These are phyloP conservation scores for Gadopsis bispinosus DNA, from an alignment of 2,797 vertebrate genomes.

Conservation along the genomic window DNA sequence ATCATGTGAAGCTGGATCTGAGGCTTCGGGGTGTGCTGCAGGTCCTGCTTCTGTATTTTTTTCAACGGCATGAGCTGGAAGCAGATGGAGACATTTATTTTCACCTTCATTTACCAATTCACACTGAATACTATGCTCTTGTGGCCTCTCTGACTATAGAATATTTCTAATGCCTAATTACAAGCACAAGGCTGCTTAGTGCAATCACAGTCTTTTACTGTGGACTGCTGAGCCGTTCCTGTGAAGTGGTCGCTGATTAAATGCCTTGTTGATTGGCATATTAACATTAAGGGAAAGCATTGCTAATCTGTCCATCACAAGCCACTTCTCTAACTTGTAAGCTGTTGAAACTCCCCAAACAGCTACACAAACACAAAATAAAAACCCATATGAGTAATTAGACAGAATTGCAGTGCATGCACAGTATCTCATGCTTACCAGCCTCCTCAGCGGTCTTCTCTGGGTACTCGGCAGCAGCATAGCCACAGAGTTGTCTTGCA, in stretches of 20 bases:
- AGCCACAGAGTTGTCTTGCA: conserved; percentile 84
- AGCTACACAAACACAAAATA: not conserved
- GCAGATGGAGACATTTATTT: not conserved
- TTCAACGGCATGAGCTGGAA: conserved; percentile 47
- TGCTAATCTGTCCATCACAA: not conserved
- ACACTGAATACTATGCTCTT: not conserved
- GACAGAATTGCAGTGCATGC: not conserved
- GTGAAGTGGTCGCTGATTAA: not conserved
- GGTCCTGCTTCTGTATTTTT: conserved; percentile 4
- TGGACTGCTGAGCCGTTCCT: not conserved
- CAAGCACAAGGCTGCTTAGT: not conserved
- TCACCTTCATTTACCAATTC: not conserved
- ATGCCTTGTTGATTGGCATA: not conserved
- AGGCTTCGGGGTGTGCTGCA: not conserved
- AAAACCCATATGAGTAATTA: not conserved
- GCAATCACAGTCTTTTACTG: not conserved
- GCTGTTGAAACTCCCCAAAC: not conserved
- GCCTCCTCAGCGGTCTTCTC: conserved; percentile 67
- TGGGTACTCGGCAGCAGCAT: conserved; percentile 76
- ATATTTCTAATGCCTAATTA: not conserved
- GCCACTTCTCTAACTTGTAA: not conserved
- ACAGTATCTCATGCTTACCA: conserved; percentile 73
- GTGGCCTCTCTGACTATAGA: not conserved
- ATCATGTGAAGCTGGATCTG: conserved; percentile 35
- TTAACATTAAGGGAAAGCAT: not conserved